Evolutionary conservation across 1,140 invertebrate species (phyloP).

Genomic region (Drosophila ambigua): DNA sequence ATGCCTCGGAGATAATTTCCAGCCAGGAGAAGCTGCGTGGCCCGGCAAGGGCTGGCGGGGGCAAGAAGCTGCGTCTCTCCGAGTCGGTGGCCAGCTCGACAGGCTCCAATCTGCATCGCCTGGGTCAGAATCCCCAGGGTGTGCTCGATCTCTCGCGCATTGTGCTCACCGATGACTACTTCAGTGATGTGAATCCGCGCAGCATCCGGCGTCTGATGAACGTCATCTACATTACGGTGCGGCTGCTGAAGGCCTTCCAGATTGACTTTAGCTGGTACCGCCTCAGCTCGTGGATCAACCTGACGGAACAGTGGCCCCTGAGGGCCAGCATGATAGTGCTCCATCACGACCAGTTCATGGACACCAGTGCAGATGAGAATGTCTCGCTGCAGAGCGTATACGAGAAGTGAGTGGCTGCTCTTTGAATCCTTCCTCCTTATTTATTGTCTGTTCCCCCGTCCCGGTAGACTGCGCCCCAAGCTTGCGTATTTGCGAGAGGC

Average conservation of each 20-base stretch:
- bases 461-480: constrained; percentile 88
- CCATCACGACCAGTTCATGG: constrained; percentile 95
- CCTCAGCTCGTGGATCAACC: constrained; percentile 98
- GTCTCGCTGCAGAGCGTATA: constrained; percentile 94
- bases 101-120: constrained; percentile 92
- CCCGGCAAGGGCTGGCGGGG: constrained; percentile 83
- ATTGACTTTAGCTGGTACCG: constrained; percentile 99
- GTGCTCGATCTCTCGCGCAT: constrained; percentile 92
- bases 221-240: constrained; percentile 97
- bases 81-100: constrained; percentile 95
- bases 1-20: constrained; percentile 91
- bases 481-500: constrained; percentile 94
- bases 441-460: constrained; percentile 21
- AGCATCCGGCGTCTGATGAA: constrained; percentile 99
- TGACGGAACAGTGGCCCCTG: constrained; percentile 99
- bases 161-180: constrained; percentile 96
- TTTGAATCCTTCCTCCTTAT: constrained; percentile 1
- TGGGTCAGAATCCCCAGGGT: constrained; percentile 86
- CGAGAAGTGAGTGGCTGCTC: constrained; percentile 90
- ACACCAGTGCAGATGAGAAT: constrained; percentile 93
- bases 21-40: constrained; percentile 88
- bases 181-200: constrained; percentile 98
- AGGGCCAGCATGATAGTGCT: constrained; percentile 98
- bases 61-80: constrained; percentile 90
- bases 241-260: constrained; percentile 98